Evolutionary conservation across 1,140 invertebrate genomes (phyloP), one percentile per base, ranked within the genome.

Genomic region (Drosophila sp.): DNA sequence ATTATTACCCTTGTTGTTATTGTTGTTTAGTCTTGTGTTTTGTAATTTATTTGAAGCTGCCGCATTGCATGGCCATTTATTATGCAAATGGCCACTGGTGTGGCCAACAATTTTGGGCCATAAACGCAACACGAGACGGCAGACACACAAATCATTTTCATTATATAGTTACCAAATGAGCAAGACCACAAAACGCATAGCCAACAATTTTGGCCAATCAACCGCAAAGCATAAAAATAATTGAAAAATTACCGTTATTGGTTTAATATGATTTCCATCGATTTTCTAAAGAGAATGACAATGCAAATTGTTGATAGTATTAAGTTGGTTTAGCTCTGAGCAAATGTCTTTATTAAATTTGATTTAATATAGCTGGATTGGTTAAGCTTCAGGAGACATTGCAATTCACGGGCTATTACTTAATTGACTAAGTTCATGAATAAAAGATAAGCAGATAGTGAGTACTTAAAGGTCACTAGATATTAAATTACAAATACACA

Each of bases 141-240:
- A 27, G 56, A 76, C 67, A 34, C 57, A 86, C 75, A 87, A 86
- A 86, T 86, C 78, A 86, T 76, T 86, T 64, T 64, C 66, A 78
- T 70, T 81, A 78, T 78, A 62, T 51, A 58, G 67, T 53, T 57
- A 48, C 21, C 45, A 13, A 46, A 18, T 16, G 25, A 8, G 21
- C 41, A 43, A 58, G 27, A 54, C 32, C 73, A 45, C 53, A 72
- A 46, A 69, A 41, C 45, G 63, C 59, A 53, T 11, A 61, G n/a
- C 50, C 46, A 50, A 40, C 67, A 53, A 66, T 63, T 83, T 51
- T 48, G 36, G 54, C 50, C 54, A 46, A 76, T 58, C 56, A 66
- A 45, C 29, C 57, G 66, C 62, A 66, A 36, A n/a, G 53, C 45
- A 59, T 32, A 29, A 29, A 36, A 67, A 38, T 67, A 67, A 67